A percentile compares a stretch with the other conserved stretches of the same genome.
Conservation (phyloP, 1,140 invertebrate genomes). For the Phortica variegata region DNA sequence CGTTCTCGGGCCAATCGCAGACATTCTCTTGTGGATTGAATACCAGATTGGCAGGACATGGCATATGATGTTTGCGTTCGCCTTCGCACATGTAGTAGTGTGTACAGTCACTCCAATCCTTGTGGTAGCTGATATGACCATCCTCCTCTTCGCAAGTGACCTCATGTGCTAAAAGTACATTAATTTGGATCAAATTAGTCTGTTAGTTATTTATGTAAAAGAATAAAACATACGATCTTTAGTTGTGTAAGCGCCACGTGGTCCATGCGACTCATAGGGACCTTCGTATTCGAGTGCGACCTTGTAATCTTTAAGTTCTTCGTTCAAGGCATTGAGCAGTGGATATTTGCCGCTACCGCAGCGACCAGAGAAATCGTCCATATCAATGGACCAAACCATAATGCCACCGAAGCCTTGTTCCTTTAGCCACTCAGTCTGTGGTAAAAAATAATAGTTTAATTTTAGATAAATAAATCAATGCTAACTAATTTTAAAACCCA, state of each 20-base stretch:
- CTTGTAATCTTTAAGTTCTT: conserved; percentile 80
- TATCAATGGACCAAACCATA: conserved; percentile 96
- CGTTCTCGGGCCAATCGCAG: conserved; percentile 95
- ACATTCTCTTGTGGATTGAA: conserved; percentile 93
- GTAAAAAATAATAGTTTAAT: background rate
- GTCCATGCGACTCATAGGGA: conserved; percentile 74
- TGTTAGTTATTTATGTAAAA: too few relatives aligned
- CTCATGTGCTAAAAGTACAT: conserved; percentile 72
- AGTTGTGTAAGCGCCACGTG: conserved; percentile 76
- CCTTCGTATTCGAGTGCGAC: conserved; percentile 85
- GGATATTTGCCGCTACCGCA: conserved; percentile 92
- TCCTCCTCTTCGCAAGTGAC: conserved; percentile 90
- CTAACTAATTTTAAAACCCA: conserved; percentile 58
- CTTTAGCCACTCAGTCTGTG: conserved; percentile 89
- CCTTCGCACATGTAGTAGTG: conserved; percentile 96
- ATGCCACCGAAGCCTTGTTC: conserved; percentile 92
- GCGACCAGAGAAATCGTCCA: conserved; percentile 90
- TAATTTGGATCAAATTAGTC: background rate
- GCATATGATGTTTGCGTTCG: conserved; percentile 94
- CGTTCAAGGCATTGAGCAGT: conserved; percentile 81
- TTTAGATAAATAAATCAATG: background rate
- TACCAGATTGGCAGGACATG: conserved; percentile 90
- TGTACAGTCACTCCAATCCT: conserved; percentile 87
- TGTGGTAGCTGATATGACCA: conserved; percentile 90
- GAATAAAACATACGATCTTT: conserved; percentile 75